phyloP scores from a whole-genome alignment of 2,888 invertebrate genomes.

The Crioceris asparagi region DNA sequence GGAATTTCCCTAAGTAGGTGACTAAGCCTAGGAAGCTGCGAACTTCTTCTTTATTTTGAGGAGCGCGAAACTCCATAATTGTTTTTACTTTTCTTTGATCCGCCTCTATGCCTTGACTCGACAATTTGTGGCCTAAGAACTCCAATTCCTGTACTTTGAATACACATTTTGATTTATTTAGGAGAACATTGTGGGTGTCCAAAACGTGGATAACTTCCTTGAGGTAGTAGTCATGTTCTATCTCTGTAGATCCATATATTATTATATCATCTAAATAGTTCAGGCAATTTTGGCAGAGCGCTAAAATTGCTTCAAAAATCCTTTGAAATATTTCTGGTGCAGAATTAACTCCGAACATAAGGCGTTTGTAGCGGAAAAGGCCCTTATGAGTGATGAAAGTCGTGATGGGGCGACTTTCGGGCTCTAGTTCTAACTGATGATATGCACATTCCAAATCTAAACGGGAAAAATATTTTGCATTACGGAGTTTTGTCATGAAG shows the following conservation, averaged over 20 bases:
- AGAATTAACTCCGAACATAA: conserved; percentile 31
- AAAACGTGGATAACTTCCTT: conserved; percentile 9
- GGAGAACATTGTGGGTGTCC: conserved; percentile 11
- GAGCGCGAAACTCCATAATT: conserved; percentile 15
- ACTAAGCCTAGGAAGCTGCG: conserved; percentile 18
- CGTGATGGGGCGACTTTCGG: conserved; percentile 15
- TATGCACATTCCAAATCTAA: conserved; percentile 21
- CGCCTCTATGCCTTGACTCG: conserved; percentile 20
- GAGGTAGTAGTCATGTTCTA: conserved; percentile 17
- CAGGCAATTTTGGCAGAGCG: conserved; percentile 22
- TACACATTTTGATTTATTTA: conserved; percentile 15
- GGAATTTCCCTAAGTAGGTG: conserved; percentile 16
- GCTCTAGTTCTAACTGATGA: conserved; percentile 23
- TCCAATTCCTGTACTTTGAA: conserved; percentile 11
- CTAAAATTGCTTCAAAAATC: conserved; percentile 23
- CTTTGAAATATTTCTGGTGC: conserved; percentile 25
- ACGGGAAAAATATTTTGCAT: conserved; percentile 22
- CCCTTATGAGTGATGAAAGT: conserved; percentile 19
- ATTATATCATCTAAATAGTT: conserved; percentile 26
- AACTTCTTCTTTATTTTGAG: conserved; percentile 19
- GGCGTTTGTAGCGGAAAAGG: conserved; percentile 26
- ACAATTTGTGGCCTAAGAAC: conserved; percentile 26
- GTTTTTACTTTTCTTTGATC: conserved; percentile 11
- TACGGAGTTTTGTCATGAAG: conserved; percentile 20
- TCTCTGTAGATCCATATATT: conserved; percentile 21